Conservation (phyloP, 2,888 invertebrate genomes). For the Cheilosia vernalis region DNA sequence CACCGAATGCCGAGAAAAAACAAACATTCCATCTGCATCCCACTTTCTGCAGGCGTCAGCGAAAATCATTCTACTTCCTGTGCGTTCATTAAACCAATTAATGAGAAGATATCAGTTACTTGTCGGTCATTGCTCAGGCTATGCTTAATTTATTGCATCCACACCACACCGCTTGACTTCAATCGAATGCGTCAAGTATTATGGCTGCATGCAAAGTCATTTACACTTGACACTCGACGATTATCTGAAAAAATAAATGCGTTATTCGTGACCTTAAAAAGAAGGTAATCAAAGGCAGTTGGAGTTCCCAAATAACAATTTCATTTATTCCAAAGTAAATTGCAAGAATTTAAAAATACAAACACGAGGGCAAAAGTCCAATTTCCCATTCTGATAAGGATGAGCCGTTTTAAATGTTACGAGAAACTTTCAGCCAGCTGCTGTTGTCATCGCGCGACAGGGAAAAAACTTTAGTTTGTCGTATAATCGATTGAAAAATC, state of each 20-base stretch:
- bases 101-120: constrained; percentile 43
- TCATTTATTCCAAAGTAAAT: constrained; percentile 3
- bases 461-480: neutral
- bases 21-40: constrained; percentile 2
- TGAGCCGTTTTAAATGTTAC: constrained; percentile 21
- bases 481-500: constrained; percentile 58
- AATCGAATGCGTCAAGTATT: constrained; percentile 28
- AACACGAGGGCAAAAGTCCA: neutral
- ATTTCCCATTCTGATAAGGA: constrained; percentile 11
- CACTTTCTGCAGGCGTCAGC: constrained; percentile 26
- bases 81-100: constrained; percentile 54
- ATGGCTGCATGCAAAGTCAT: constrained; percentile 44
- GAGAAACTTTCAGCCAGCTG: constrained; percentile 4
- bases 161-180: constrained; percentile 24
- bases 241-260: constrained; percentile 29
- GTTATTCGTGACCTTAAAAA: constrained; percentile 43
- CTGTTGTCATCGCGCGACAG: neutral
- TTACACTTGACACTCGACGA: constrained; percentile 9
- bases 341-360: neutral
- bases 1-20: neutral
- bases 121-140: constrained; percentile 45
- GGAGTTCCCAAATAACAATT: neutral
- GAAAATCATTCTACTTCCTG: constrained; percentile 46
- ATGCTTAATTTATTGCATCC: constrained; percentile 40
- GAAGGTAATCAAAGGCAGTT: neutral